These are phyloP conservation scores for Peribatodes rhomboidaria DNA, from an alignment of 2,888 invertebrate species.

Conservation along the genomic window DNA sequence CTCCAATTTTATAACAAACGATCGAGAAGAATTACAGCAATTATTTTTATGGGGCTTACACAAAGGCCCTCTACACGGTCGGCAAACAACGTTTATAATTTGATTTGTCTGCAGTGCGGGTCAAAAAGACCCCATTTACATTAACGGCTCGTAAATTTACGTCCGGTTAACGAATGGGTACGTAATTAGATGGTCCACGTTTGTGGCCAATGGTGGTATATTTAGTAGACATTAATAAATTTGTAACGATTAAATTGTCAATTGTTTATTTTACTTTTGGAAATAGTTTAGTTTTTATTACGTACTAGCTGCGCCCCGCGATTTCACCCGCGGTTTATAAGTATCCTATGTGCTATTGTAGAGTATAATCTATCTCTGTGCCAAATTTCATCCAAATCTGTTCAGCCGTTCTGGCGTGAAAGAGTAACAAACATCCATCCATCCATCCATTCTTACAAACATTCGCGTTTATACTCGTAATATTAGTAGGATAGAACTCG, in stretches of 20 bases:
- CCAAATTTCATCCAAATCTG: no score
- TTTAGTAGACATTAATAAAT: conserved; percentile 42
- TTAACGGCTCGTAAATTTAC: conserved; percentile 45
- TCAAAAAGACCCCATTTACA: conserved; percentile 44
- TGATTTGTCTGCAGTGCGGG: conserved; percentile 42
- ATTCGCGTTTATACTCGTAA: no score
- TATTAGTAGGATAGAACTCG: no score
- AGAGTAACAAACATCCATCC: no score
- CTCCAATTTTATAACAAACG: conserved; percentile 45
- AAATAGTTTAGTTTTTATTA: background rate
- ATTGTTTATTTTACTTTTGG: background rate
- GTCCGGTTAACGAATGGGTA: conserved; percentile 42
- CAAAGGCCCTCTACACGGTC: conserved; percentile 45
- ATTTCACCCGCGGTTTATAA: no score
- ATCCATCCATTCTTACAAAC: no score
- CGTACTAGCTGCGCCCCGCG: no score
- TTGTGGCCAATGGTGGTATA: conserved; percentile 42
- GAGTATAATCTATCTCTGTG: no score
- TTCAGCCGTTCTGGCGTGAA: no score
- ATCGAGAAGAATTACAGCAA: conserved; percentile 78
- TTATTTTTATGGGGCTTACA: conserved; percentile 71
- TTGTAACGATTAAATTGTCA: conserved; percentile 5
- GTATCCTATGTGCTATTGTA: no score
- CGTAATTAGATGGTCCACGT: conserved; percentile 40
- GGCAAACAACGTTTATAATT: conserved; percentile 51